Conservation (phyloP, 2,113 vertebrate genomes). For the Notothenia coriiceps region DNA sequence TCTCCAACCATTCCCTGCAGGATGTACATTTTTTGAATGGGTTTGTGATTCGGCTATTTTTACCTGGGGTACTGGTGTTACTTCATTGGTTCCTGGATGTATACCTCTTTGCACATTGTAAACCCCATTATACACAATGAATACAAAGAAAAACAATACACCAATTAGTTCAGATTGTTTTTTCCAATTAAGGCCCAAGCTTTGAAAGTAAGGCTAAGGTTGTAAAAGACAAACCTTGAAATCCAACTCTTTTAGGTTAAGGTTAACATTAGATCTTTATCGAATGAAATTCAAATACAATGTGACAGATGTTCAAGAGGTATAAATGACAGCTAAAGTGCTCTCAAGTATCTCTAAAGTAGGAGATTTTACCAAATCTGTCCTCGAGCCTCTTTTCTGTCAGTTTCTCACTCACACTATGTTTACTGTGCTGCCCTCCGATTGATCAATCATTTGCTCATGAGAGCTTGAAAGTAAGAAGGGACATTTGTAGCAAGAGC, state of each 20-base stretch:
- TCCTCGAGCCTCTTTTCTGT: background rate
- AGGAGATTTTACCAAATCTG: too few relatives aligned
- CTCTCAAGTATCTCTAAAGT: background rate
- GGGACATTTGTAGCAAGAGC: slow-evolving; percentile 47
- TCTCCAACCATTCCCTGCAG: background rate
- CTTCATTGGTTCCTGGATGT: background rate
- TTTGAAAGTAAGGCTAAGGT: background rate
- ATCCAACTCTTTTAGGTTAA: background rate
- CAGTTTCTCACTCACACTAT: background rate
- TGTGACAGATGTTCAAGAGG: background rate
- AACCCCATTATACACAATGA: background rate
- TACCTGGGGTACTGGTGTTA: background rate
- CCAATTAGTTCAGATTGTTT: background rate
- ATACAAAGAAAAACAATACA: background rate
- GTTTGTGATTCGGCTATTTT: background rate
- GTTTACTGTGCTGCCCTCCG: slow-evolving; percentile 9
- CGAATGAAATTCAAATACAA: background rate
- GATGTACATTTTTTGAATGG: background rate
- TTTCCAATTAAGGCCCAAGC: background rate
- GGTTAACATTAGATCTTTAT: background rate
- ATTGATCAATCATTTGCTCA: slow-evolving; percentile 68
- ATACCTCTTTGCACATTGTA: background rate
- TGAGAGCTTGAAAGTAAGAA: slow-evolving; percentile 38
- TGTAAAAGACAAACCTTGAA: background rate
- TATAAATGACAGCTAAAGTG: background rate